phyloP scores from a whole-genome alignment of 2,113 vertebrate species.

The Cinclus cinclus region DNA sequence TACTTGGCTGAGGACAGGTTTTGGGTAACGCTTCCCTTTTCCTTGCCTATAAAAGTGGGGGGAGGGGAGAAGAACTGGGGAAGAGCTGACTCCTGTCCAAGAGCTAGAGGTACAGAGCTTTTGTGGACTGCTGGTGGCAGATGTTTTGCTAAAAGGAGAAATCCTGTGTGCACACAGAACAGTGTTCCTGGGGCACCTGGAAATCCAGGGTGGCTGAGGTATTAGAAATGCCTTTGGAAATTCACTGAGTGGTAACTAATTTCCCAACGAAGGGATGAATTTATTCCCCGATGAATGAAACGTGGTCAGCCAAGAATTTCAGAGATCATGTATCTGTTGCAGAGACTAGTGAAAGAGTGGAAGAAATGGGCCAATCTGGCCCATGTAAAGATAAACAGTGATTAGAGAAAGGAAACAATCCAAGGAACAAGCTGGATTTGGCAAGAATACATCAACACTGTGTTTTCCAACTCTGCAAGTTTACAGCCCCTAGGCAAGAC shows the following conservation, averaged over 20 bases:
- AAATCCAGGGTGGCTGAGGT: neutral
- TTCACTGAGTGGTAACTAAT: neutral
- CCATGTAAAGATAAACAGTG: constrained; percentile 64
- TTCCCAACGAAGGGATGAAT: neutral
- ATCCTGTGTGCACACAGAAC: fast-evolving
- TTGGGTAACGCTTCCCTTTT: neutral
- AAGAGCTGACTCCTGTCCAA: neutral
- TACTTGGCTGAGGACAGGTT: neutral
- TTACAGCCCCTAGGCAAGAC: constrained; percentile 60
- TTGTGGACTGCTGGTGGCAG: neutral
- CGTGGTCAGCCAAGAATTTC: constrained; percentile 31
- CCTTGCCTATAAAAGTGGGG: neutral
- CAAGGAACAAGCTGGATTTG: constrained; percentile 68
- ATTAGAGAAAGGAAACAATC: constrained; percentile 66
- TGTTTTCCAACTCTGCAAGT: constrained; percentile 64
- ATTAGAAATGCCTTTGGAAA: neutral
- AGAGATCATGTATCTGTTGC: constrained; percentile 32
- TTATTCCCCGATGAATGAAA: constrained; percentile 36
- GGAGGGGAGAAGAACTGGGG: too few relatives aligned
- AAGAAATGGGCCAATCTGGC: constrained; percentile 64
- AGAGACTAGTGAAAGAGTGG: constrained; percentile 37
- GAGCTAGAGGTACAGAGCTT: neutral
- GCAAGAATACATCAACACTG: constrained; percentile 19
- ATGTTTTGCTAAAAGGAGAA: neutral
- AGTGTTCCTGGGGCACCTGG: neutral